These are phyloP conservation scores for Zaprionus bogoriensis DNA, from an alignment of 2,888 invertebrate genomes.

Conservation along the genomic window DNA sequence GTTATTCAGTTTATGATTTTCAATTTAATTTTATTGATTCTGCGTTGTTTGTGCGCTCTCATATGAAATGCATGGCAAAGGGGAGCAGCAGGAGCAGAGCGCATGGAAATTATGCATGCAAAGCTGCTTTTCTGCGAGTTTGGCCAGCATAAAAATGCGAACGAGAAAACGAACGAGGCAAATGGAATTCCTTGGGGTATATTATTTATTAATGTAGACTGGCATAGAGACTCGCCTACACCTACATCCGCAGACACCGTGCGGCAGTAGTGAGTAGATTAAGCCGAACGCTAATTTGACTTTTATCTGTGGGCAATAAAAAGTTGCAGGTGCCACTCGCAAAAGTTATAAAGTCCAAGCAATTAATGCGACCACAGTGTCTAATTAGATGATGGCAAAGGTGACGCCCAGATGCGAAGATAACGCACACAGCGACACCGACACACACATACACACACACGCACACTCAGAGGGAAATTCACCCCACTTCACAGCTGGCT, in stretches of 20 bases:
- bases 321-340: slow-evolving; percentile 31
- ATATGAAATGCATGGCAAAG: slow-evolving; percentile 43
- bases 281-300: slow-evolving; percentile 54
- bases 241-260: neutral
- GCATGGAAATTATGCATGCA: slow-evolving; percentile 56
- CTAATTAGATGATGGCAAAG: slow-evolving; percentile 73
- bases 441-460: slow-evolving; percentile 20
- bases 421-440: slow-evolving; percentile 47
- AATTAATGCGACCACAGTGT: slow-evolving; percentile 69
- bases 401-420: slow-evolving; percentile 51
- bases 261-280: slow-evolving; percentile 26
- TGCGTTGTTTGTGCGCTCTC: slow-evolving; percentile 37
- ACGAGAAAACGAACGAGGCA: slow-evolving; percentile 12
- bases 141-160: slow-evolving; percentile 9
- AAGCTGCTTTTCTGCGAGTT: slow-evolving; percentile 51
- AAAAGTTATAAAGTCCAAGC: slow-evolving; percentile 68
- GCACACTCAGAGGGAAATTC: slow-evolving; percentile 5
- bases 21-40: slow-evolving; percentile 74
- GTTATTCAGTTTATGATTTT: slow-evolving; percentile 52
- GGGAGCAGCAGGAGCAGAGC: neutral
- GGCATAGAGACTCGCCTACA: neutral
- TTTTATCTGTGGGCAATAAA: slow-evolving; percentile 55
- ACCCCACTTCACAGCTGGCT: slow-evolving; percentile 20
- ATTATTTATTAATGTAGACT: slow-evolving; percentile 52
- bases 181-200: slow-evolving; percentile 49